A percentile compares a stretch with the other conserved stretches of the same genome.
Conservation (phyloP, 2,797 vertebrate genomes). For the Sebastes itinus region DNA sequence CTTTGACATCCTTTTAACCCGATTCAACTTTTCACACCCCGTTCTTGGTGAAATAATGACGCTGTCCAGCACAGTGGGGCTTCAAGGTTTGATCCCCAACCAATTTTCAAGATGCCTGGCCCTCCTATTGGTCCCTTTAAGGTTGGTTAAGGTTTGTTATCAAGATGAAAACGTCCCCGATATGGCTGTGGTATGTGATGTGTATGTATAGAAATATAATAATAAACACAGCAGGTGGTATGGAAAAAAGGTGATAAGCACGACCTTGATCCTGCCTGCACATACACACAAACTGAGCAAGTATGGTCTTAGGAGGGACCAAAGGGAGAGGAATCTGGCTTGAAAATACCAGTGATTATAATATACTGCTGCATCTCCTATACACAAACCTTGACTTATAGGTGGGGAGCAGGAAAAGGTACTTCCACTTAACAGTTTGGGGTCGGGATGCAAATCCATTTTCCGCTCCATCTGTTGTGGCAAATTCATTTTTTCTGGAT, state of each 20-base stretch:
- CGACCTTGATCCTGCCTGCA: conserved; percentile 1
- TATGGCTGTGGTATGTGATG: conserved; percentile 6
- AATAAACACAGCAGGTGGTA: conserved; percentile 31
- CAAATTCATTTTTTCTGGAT: conserved; percentile 68
- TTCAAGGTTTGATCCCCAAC: conserved; percentile 33
- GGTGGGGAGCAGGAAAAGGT: conserved; percentile 24
- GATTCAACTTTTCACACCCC: conserved; percentile 45
- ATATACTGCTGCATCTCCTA: neutral
- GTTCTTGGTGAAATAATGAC: conserved; percentile 53
- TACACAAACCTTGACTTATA: conserved; percentile 30
- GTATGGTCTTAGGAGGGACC: conserved; percentile 18
- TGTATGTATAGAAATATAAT: conserved; percentile 28
- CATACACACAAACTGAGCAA: conserved; percentile 20
- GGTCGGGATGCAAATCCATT: conserved; percentile 68
- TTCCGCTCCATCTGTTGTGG: conserved; percentile 69
- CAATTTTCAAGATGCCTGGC: conserved; percentile 40
- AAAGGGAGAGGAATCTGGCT: conserved; percentile 10
- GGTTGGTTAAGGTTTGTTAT: conserved; percentile 21
- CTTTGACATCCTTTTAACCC: conserved; percentile 45
- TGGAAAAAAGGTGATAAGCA: conserved; percentile 40
- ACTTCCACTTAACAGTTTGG: conserved; percentile 57
- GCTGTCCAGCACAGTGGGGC: conserved; percentile 26
- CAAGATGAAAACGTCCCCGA: conserved; percentile 50
- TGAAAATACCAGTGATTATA: conserved; percentile 42
- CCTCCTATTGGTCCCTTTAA: conserved; percentile 22